Evolutionary conservation across 1,140 invertebrate genomes (phyloP).

Genomic region (Psilanteris sp.): DNA sequence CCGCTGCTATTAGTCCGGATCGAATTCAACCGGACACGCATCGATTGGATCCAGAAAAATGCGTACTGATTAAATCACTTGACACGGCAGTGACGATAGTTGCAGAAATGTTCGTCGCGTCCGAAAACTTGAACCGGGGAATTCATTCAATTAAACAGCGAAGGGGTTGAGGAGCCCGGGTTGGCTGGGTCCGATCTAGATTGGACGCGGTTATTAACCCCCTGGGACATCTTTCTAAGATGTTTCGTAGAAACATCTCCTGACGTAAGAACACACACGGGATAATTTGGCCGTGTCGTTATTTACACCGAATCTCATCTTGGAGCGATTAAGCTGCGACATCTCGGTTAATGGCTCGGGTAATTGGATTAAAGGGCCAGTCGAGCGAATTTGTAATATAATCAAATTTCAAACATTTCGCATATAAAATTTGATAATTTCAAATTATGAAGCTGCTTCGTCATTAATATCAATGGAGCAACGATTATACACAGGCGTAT

Average conservation of each 20-base stretch:
- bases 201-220: conserved; percentile 71
- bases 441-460: no score
- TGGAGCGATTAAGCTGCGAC: conserved; percentile 41
- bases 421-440: background rate
- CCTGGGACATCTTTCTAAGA: conserved; percentile 66
- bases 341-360: conserved; percentile 38
- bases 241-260: conserved; percentile 67
- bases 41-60: no score
- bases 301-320: conserved; percentile 57
- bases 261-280: conserved; percentile 60
- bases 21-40: conserved; percentile 6
- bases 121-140: background rate
- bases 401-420: conserved; percentile 6
- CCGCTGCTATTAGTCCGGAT: conserved; percentile 65
- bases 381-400: conserved; percentile 11
- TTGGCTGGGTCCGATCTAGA: conserved; percentile 74
- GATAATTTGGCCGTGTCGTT: conserved; percentile 55
- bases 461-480: no score
- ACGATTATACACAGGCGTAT: no score
- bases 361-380: conserved; percentile 54
- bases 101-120: no score
- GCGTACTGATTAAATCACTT: no score
- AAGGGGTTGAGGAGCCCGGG: conserved; percentile 71
- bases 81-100: no score
- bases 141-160: conserved; percentile 42